A percentile compares a stretch with the other conserved stretches of the same genome.
phyloP scores from a whole-genome alignment of 2,113 vertebrate species.

The Thinocorus orbignyianus region DNA sequence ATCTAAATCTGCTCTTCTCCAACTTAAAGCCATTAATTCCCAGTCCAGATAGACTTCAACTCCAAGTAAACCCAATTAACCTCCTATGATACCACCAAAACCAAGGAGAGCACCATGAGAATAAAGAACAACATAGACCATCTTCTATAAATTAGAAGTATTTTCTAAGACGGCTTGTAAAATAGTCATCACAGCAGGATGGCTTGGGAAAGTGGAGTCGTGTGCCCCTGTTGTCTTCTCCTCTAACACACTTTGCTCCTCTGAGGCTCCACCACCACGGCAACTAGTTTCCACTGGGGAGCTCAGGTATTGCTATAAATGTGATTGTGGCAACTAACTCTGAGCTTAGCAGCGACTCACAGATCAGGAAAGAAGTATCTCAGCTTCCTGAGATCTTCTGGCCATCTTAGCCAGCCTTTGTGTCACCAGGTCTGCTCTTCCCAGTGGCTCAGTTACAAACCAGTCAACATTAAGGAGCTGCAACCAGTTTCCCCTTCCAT shows the following conservation, averaged over 20 bases:
- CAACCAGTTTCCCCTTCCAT: background rate
- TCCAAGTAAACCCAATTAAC: background rate
- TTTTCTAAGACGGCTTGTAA: background rate
- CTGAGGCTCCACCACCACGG: background rate
- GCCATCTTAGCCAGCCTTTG: no score
- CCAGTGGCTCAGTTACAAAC: background rate
- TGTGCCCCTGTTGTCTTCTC: background rate
- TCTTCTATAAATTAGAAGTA: background rate
- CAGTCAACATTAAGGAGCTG: background rate
- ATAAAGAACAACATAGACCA: background rate
- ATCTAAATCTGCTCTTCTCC: no score
- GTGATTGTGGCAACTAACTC: background rate
- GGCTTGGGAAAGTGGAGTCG: fast-evolving
- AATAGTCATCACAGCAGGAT: background rate
- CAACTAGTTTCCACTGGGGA: background rate
- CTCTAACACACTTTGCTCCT: background rate
- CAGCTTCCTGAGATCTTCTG: background rate
- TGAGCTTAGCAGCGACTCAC: background rate
- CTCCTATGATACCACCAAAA: background rate
- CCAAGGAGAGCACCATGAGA: background rate
- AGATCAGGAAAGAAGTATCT: background rate
- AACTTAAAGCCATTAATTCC: background rate
- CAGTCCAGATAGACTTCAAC: background rate
- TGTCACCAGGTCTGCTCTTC: background rate
- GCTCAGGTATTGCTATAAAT: background rate